Evolutionary conservation across 23 tunicate species (phyloP).

Genomic region (Halocynthia aurantium): DNA sequence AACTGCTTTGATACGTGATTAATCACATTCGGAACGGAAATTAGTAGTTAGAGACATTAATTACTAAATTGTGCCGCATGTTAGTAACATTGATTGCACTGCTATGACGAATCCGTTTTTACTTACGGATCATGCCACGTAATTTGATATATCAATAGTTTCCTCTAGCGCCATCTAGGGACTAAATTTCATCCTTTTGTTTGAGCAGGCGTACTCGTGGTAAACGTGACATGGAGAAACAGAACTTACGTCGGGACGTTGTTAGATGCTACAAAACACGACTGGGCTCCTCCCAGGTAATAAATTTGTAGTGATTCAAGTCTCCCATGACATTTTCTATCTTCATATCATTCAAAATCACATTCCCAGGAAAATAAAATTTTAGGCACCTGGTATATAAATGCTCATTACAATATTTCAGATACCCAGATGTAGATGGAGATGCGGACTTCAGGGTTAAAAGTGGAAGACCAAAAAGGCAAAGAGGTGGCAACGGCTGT

Average conservation of each 20-base stretch:
- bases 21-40: no score
- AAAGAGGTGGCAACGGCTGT: constrained; percentile 31
- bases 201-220: constrained; percentile 67
- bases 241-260: constrained; percentile 84
- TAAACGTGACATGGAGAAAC: constrained; percentile 92
- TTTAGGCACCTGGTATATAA: not conserved
- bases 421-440: constrained; percentile 73
- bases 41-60: no score
- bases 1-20: no score
- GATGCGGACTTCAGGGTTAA: constrained; percentile 78
- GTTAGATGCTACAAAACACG: constrained; percentile 87
- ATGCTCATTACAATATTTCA: not conserved
- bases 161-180: no score
- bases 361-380: not conserved
- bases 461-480: constrained; percentile 74
- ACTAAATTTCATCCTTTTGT: no score
- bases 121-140: no score
- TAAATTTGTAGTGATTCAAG: not conserved
- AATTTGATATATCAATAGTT: no score
- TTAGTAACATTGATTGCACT: no score
- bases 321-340: not conserved
- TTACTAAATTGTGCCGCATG: no score
- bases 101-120: no score
- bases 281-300: constrained; percentile 93
- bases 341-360: not conserved